These are phyloP conservation scores for Porites lobata DNA, from an alignment of 92 coral and sea anemone genomes.

Conservation along the genomic window DNA sequence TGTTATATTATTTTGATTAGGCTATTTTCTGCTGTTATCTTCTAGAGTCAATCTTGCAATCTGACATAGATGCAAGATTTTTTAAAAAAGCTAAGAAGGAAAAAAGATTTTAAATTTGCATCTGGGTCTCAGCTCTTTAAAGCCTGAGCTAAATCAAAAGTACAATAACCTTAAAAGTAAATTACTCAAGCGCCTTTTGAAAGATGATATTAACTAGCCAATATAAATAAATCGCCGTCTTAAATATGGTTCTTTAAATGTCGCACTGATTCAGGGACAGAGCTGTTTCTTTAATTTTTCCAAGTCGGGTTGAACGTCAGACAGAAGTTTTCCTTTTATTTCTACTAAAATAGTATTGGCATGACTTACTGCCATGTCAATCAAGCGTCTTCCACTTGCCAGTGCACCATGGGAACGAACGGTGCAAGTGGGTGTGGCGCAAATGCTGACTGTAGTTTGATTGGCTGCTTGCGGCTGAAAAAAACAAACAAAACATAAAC, in stretches of 20 bases:
- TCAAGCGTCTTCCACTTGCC: not conserved
- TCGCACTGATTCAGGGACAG: not conserved
- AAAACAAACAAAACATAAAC: not conserved
- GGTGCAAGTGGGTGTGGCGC: not conserved
- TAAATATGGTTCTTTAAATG: no score
- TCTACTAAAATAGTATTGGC: slow-evolving; percentile 5
- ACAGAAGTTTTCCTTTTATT: not conserved
- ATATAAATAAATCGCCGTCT: not conserved
- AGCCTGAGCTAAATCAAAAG: no score
- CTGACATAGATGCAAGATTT: no score
- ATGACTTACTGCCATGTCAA: not conserved
- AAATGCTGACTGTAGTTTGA: not conserved
- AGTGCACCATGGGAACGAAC: not conserved
- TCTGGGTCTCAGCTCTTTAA: no score
- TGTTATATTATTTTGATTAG: no score
- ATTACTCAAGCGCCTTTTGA: not conserved
- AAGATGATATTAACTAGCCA: not conserved
- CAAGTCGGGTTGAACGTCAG: not conserved
- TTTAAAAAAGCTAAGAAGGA: no score
- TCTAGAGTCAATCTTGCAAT: no score
- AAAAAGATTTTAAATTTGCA: no score
- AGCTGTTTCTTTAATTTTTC: not conserved
- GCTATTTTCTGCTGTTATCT: no score
- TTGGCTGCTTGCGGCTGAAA: not conserved
- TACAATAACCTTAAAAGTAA: not conserved